Evolutionary conservation across 2,797 vertebrate species (phyloP).

Genomic region (Clarias platycephalus): DNA sequence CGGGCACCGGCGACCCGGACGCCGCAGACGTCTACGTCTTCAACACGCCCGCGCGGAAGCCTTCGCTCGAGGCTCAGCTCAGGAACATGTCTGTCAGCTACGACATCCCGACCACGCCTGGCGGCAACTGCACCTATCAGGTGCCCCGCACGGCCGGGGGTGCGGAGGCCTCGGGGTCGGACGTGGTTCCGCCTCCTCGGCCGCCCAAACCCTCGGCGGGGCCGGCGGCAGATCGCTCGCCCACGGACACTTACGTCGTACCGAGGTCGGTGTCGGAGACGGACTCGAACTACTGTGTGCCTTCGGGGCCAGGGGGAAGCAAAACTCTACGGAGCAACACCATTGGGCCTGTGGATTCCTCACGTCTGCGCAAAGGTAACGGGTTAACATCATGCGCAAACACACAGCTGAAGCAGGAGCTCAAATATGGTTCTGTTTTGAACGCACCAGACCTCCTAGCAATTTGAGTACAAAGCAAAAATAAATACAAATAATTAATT

Average conservation of each 20-base stretch:
- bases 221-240: slow-evolving; percentile 85
- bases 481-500: neutral
- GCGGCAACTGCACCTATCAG: slow-evolving; percentile 88
- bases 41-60: slow-evolving; percentile 77
- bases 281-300: slow-evolving; percentile 88
- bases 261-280: slow-evolving; percentile 86
- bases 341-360: slow-evolving; percentile 86
- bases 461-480: too few relatives aligned
- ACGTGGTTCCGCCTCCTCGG: slow-evolving; percentile 90
- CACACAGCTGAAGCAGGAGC: neutral
- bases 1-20: slow-evolving; percentile 78
- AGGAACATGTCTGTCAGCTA: slow-evolving; percentile 91
- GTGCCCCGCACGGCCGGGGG: slow-evolving; percentile 87
- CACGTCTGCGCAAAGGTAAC: slow-evolving; percentile 89
- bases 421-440: neutral
- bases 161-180: slow-evolving; percentile 69
- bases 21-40: slow-evolving; percentile 89
- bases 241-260: slow-evolving; percentile 82
- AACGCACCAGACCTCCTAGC: too few relatives aligned
- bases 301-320: slow-evolving; percentile 72
- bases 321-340: slow-evolving; percentile 89
- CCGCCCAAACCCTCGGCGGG: slow-evolving; percentile 88
- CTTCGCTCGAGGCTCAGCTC: slow-evolving; percentile 83
- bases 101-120: slow-evolving; percentile 93
- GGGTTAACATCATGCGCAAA: neutral